Conservation (phyloP, 64 coral and sea anemone genomes). For the Actinia tenebrosa region DNA sequence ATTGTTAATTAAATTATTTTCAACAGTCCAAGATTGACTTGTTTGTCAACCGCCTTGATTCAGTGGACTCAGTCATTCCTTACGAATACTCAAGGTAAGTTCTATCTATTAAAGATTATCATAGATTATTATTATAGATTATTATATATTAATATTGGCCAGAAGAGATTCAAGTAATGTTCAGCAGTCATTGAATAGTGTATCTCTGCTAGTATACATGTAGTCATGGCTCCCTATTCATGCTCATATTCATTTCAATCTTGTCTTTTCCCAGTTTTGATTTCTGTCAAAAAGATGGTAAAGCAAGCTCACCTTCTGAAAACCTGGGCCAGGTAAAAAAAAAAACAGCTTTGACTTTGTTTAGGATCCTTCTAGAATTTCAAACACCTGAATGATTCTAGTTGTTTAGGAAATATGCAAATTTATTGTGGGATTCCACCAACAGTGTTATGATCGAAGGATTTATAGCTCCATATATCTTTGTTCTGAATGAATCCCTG, state of each 20-base stretch:
- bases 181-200: background rate
- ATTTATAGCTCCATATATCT: too few relatives aligned
- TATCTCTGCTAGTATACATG: background rate
- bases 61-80: constrained; percentile 85
- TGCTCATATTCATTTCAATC: background rate
- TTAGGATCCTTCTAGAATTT: background rate
- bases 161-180: background rate
- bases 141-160: too few relatives aligned
- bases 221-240: too few relatives aligned
- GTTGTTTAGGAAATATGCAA: too few relatives aligned
- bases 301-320: constrained; percentile 72
- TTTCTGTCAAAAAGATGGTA: constrained; percentile 47
- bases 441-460: too few relatives aligned
- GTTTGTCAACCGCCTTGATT: constrained; percentile 98
- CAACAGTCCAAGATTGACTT: constrained; percentile 64
- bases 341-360: background rate
- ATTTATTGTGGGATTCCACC: too few relatives aligned
- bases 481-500: too few relatives aligned
- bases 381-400: too few relatives aligned
- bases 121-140: too few relatives aligned
- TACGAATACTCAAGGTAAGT: constrained; percentile 86
- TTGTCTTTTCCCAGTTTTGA: constrained; percentile 67
- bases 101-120: background rate
- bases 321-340: constrained; percentile 89
- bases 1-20: background rate